Base-by-base conservation (phyloP, 2,888 invertebrate species). In the Phrixothrix hirtus region DNA sequence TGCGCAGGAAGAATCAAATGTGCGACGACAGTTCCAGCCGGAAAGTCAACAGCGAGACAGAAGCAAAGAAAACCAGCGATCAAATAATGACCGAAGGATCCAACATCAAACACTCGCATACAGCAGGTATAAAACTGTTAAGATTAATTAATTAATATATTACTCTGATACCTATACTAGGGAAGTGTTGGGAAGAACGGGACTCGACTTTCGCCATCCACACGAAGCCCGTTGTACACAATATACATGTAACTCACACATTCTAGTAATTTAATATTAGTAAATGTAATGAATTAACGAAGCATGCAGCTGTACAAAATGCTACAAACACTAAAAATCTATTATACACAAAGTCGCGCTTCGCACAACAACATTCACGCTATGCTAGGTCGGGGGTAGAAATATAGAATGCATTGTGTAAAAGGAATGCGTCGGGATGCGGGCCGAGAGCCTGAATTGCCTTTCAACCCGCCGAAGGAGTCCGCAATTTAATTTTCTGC, bases 261-360 rank as follows among this genome's bases (percentile, higher is more conserved):
- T 46, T 55, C 53, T 57, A 52, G 54, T 59, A 62, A 62, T 61
- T 60, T 58, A 56, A 61, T 57, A 61, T 63, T 64, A 62, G 61
- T 63, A 64, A 64, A 61, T 62, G 59, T 60, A 62, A 70, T 68
- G 64, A 70, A 66, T 67, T 63, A 70, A 71, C 69, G 67, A 72
- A 73, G 73, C 73, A 72, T 73, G 73, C 72, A 71, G 70, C 73
- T 75, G 73, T 74, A 75, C 74, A 74, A 74, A 75, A 74, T 71
- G 72, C 72, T 72, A 68, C 64, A 66, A 71, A 74, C 71, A 74
- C 71, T 74, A 73, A 71, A 69, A 71, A 71, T 62, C 48, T 51
- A 55, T 50, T 50, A 37, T 52, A 48, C 52, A 48, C 52, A 42
- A n/a, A 56, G 48, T 56, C 52, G 56, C 56, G 48, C 56, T 56